phyloP scores from a whole-genome alignment of 2,888 invertebrate species.

The Dryococelus australis region DNA sequence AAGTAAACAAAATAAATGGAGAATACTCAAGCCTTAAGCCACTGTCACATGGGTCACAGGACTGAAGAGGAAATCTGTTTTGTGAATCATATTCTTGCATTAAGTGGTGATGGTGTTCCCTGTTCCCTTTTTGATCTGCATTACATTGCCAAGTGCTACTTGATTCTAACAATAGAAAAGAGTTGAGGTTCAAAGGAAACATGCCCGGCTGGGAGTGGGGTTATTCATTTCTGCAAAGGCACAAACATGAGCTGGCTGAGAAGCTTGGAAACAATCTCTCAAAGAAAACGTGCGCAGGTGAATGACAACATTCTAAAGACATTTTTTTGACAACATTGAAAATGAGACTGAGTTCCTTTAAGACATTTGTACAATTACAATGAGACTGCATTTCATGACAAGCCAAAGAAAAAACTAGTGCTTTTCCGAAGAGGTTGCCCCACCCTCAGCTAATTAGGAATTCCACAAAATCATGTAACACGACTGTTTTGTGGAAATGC shows the following conservation, averaged over 20 bases:
- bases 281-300: background rate
- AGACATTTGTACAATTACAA: background rate
- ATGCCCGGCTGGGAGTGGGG: background rate
- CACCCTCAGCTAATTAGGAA: background rate
- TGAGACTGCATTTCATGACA: background rate
- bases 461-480: background rate
- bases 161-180: background rate
- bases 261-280: background rate
- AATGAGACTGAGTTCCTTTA: background rate
- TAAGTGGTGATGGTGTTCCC: background rate
- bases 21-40: too few relatives aligned
- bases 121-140: background rate
- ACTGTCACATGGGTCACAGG: too few relatives aligned
- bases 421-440: background rate
- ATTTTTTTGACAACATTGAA: background rate
- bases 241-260: background rate
- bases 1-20: too few relatives aligned
- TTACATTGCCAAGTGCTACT: background rate
- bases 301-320: background rate
- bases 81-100: background rate
- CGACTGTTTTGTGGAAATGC: background rate
- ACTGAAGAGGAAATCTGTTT: background rate
- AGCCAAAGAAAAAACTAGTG: background rate
- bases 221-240: background rate
- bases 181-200: background rate